These are phyloP conservation scores for Hirtodrosophila cameraria DNA, from an alignment of 2,888 invertebrate genomes.

Conservation along the genomic window DNA sequence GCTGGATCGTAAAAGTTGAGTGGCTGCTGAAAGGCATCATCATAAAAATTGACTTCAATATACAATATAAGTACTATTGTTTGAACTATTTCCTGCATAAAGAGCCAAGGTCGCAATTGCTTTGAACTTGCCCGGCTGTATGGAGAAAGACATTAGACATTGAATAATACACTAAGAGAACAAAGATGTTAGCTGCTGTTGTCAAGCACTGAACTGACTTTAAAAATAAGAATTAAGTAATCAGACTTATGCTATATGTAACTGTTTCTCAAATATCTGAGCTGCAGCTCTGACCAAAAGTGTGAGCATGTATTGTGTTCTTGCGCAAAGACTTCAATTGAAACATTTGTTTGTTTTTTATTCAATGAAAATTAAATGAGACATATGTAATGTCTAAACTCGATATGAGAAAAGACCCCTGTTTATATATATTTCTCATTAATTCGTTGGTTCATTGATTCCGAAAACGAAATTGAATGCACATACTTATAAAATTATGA, in stretches of 20 bases:
- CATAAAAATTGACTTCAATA: constrained; percentile 52
- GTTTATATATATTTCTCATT: constrained; percentile 61
- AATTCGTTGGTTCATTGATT: constrained; percentile 72
- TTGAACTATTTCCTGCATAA: constrained; percentile 29
- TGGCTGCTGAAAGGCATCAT: constrained; percentile 58
- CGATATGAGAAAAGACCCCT: constrained; percentile 29
- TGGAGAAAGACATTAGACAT: constrained; percentile 45
- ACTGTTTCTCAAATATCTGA: constrained; percentile 16
- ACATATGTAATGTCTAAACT: constrained; percentile 43
- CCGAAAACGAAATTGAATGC: constrained; percentile 76
- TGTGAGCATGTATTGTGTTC: constrained; percentile 13
- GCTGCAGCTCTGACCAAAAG: neutral
- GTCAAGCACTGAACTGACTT: constrained; percentile 6
- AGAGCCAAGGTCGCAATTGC: constrained; percentile 38
- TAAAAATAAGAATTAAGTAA: neutral
- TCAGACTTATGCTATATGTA: neutral
- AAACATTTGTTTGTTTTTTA: constrained; percentile 45
- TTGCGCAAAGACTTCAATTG: constrained; percentile 60
- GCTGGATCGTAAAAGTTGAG: constrained; percentile 45
- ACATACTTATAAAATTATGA: constrained; percentile 37
- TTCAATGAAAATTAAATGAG: constrained; percentile 69
- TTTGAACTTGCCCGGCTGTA: constrained; percentile 54
- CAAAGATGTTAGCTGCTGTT: constrained; percentile 7
- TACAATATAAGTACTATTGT: constrained; percentile 29
- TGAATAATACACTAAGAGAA: constrained; percentile 11